phyloP scores from a whole-genome alignment of 2,888 invertebrate species.

The Macrosiphum euphorbiae region DNA sequence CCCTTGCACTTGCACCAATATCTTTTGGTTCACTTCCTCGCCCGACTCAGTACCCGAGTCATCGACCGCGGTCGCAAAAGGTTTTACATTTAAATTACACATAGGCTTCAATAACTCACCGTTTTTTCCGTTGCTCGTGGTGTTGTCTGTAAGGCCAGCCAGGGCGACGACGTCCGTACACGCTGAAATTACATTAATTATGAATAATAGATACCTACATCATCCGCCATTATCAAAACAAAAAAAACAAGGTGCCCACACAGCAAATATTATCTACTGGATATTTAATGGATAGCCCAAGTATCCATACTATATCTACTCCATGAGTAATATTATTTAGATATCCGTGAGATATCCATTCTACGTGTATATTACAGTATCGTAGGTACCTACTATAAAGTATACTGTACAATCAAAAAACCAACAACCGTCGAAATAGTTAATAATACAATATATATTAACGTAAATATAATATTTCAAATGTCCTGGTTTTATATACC shows the following conservation, averaged over 20 bases:
- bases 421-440: neutral
- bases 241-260: neutral
- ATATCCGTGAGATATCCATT: no score
- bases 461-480: neutral
- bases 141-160: constrained; percentile 69
- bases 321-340: no score
- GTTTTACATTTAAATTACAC: constrained; percentile 50
- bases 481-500: neutral
- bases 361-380: neutral
- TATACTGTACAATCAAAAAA: neutral
- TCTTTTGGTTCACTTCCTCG: constrained; percentile 77
- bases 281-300: no score
- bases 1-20: constrained; percentile 82
- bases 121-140: constrained; percentile 63
- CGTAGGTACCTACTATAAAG: neutral
- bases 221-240: neutral
- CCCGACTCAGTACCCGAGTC: constrained; percentile 81
- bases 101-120: constrained; percentile 61
- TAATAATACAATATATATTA: neutral
- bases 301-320: no score
- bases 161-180: constrained; percentile 73
- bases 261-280: no score
- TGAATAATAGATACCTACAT: neutral
- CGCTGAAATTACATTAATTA: constrained; percentile 70
- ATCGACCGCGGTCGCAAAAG: constrained; percentile 70